phyloP scores from a whole-genome alignment of 1,140 invertebrate species.

The Diorhabda sublineata region DNA sequence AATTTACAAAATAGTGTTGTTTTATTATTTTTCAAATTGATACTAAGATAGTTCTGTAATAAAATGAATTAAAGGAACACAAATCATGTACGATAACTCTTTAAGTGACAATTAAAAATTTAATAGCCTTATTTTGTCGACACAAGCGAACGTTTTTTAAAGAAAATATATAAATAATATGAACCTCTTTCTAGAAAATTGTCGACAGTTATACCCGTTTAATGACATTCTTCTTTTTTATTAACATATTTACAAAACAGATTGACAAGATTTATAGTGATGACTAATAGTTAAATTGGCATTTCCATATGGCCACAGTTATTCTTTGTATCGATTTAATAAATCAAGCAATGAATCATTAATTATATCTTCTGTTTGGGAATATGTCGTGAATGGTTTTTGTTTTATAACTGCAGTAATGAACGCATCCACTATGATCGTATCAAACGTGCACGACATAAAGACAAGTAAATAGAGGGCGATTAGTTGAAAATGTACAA shows the following conservation, averaged over 20 bases:
- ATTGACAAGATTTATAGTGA: not conserved
- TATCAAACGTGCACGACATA: too few relatives aligned
- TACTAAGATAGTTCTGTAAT: too few relatives aligned
- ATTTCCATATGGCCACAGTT: not conserved
- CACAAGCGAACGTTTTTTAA: not conserved
- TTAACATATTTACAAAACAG: slow-evolving; percentile 1
- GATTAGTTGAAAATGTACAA: too few relatives aligned
- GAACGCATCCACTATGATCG: not conserved
- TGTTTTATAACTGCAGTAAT: not conserved
- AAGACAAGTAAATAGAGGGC: too few relatives aligned
- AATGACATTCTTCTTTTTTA: not conserved
- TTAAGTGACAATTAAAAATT: too few relatives aligned
- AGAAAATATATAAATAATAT: not conserved
- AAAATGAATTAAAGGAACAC: too few relatives aligned
- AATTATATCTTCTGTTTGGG: not conserved
- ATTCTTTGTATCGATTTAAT: not conserved
- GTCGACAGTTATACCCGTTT: not conserved
- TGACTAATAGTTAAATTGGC: slow-evolving; percentile 2
- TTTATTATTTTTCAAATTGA: too few relatives aligned
- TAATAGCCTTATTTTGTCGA: too few relatives aligned
- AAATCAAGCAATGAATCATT: not conserved
- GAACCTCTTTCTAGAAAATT: not conserved
- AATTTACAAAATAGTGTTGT: too few relatives aligned
- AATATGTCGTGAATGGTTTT: not conserved
- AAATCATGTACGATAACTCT: too few relatives aligned